These are phyloP conservation scores for Protaetia brevitarsis DNA, from an alignment of 1,140 invertebrate species.

Conservation along the genomic window DNA sequence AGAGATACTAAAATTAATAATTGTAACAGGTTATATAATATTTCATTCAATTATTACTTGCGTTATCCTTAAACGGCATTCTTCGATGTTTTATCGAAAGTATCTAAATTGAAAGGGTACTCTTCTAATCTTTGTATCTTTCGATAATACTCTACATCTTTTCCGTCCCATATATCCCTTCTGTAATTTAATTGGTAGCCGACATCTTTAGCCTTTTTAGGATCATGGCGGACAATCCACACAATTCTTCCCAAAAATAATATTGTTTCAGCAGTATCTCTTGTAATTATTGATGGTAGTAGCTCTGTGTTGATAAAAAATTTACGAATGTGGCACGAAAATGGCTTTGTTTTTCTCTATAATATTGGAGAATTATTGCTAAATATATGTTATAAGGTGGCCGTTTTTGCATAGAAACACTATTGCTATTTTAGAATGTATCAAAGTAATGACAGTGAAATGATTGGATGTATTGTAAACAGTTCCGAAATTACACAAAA, in stretches of 20 bases:
- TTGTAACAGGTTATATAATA: not conserved
- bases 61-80: constrained; percentile 70
- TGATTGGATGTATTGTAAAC: no score
- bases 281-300: constrained; percentile 41
- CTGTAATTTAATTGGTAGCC: constrained; percentile 36
- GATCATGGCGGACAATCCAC: constrained; percentile 45
- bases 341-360: constrained; percentile 30
- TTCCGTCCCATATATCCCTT: constrained; percentile 70
- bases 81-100: constrained; percentile 65
- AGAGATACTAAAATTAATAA: constrained; percentile 58
- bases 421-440: no score
- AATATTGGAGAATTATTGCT: no score
- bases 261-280: constrained; percentile 44
- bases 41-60: constrained; percentile 49
- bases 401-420: no score
- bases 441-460: no score
- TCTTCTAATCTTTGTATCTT: constrained; percentile 51
- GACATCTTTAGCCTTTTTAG: constrained; percentile 33
- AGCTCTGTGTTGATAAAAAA: constrained; percentile 43
- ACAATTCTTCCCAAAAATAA: constrained; percentile 46
- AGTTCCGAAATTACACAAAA: no score
- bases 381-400: no score
- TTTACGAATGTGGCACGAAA: constrained; percentile 39
- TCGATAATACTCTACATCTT: constrained; percentile 61
- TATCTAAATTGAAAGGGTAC: constrained; percentile 51